These are phyloP conservation scores for Sebastes variabilis DNA, from an alignment of 2,797 vertebrate species.

Conservation along the genomic window DNA sequence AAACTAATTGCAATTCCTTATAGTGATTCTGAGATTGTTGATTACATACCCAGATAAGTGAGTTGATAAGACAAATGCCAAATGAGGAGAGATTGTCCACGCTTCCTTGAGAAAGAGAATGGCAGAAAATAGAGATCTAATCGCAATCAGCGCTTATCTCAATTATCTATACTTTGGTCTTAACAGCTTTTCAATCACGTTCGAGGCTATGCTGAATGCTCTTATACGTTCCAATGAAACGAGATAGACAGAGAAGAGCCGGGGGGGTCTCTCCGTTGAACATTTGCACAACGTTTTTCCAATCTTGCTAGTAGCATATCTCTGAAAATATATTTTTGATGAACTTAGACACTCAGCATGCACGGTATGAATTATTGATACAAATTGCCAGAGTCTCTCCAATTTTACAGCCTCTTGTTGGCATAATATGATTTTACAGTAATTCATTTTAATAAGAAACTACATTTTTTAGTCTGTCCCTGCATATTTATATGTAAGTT, in stretches of 20 bases:
- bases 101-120: neutral
- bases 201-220: neutral
- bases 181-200: slow-evolving; percentile 7
- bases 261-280: neutral
- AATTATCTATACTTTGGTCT: neutral
- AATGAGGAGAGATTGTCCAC: neutral
- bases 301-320: neutral
- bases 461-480: neutral
- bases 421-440: neutral
- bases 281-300: neutral
- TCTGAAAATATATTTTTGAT: slow-evolving; percentile 27
- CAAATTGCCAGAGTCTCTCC: neutral
- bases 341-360: neutral
- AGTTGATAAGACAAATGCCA: slow-evolving; percentile 5
- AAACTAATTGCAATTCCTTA: neutral
- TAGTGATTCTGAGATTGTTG: neutral
- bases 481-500: neutral
- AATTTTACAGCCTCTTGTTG: neutral
- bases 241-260: neutral
- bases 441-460: slow-evolving; percentile 14
- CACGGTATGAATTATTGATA: slow-evolving; percentile 10
- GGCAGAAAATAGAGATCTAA: neutral
- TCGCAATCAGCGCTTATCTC: neutral
- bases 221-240: neutral
- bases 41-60: neutral